A percentile compares a stretch with the other conserved stretches of the same genome.
Conservation (phyloP, 2,888 invertebrate species). For the Ormyrus rosae region DNA sequence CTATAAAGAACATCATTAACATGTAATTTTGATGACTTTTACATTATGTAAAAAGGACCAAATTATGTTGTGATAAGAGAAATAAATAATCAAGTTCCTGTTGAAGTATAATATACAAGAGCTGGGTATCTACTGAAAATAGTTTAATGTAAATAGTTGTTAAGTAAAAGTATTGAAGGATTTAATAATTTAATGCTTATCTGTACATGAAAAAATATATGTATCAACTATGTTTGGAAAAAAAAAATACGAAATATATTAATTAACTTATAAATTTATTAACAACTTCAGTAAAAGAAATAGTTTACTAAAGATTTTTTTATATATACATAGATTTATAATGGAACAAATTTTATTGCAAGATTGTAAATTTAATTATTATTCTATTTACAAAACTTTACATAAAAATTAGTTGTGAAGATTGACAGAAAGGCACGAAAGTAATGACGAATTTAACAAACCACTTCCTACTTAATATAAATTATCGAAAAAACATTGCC, state of each 20-base stretch:
- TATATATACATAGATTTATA: conserved; percentile 52
- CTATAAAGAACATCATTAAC: conserved; percentile 60
- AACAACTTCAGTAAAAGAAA: conserved; percentile 56
- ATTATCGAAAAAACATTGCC: conserved; percentile 53
- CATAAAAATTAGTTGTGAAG: conserved; percentile 56
- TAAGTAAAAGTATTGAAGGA: conserved; percentile 41
- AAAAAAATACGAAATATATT: conserved; percentile 50
- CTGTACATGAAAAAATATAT: conserved; percentile 34
- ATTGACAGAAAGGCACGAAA: conserved; percentile 55
- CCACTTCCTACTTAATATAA: conserved; percentile 56
- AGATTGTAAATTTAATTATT: conserved; percentile 54
- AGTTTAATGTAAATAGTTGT: conserved; percentile 55
- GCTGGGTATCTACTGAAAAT: conserved; percentile 56
- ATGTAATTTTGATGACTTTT: conserved; percentile 28
- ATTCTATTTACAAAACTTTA: conserved; percentile 57
- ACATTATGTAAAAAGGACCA: conserved; percentile 35
- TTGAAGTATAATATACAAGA: conserved; percentile 49
- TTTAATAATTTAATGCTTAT: conserved; percentile 53
- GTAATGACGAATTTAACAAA: conserved; percentile 56
- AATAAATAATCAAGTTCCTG: conserved; percentile 53
- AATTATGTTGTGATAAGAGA: conserved; percentile 53
- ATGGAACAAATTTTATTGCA: conserved; percentile 55
- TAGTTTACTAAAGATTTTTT: conserved; percentile 51
- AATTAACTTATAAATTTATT: conserved; percentile 56
- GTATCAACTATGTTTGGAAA: conserved; percentile 41